Percentiles rank a stretch among this genome's conserved stretches.
Conservation (phyloP, 2,113 vertebrate genomes). For the Phaethon lepturus region DNA sequence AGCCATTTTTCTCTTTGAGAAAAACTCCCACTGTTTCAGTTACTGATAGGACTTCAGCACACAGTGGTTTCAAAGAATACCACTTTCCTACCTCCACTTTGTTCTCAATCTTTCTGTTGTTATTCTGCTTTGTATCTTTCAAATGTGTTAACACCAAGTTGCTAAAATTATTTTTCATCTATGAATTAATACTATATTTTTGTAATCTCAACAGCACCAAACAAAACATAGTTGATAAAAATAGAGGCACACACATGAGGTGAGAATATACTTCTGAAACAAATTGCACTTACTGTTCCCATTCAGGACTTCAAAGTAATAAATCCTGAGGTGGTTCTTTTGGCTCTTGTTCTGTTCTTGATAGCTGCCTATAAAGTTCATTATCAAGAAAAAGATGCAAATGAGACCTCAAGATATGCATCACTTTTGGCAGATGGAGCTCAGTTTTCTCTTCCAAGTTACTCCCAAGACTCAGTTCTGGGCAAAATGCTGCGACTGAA, state of each 20-base stretch:
- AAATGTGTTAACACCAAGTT: neutral
- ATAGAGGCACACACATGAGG: neutral
- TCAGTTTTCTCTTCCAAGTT: neutral
- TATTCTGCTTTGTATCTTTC: neutral
- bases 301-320: neutral
- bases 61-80: neutral
- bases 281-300: neutral
- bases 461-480: neutral
- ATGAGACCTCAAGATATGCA: neutral
- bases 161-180: neutral
- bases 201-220: neutral
- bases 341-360: neutral
- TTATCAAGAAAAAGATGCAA: neutral
- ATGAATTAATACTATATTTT: neutral
- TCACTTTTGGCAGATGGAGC: neutral
- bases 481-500: neutral
- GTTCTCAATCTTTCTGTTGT: neutral
- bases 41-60: neutral
- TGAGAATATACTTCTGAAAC: neutral
- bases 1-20: neutral
- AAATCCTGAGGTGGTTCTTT: neutral
- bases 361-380: neutral
- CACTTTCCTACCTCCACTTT: neutral
- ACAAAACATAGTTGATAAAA: neutral
- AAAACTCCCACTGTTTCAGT: neutral